Evolutionary conservation across 2,888 invertebrate species (phyloP), one percentile per base, ranked within the genome.

Genomic region (Ectemnius continuus): DNA sequence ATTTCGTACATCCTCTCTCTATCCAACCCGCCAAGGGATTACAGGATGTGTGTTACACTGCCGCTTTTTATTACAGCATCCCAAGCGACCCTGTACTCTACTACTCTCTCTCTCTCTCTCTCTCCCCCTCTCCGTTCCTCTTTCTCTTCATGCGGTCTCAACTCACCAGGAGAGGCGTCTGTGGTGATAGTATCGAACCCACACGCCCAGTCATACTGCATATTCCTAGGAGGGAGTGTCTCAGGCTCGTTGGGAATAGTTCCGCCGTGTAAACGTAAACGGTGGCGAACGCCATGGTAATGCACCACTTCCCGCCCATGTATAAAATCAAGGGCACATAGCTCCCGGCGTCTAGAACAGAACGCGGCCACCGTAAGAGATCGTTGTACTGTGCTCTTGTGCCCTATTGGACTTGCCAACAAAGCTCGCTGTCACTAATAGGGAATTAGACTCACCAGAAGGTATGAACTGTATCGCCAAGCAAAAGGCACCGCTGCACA

Each of bases 261-360:
- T 95, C 95, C 56, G 94, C 93, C 48, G 95, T 94, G 89, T 93
- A 94, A 86, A 95, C 93, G 90, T 95, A 95, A 81, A 94, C 89
- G 18, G 94, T 93, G 86, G 94, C 93, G 89, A 94, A 95, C 26
- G 95, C 93, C 84, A 94, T 93, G 61, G 95, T 93, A 72, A 94
- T 94, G 59, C 93, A 92, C 86, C 94, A 91, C 90, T 95, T 95
- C 65, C 95, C 94, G 84, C 92, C 89, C 84, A 95, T 92, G 90
- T 93, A 95, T 47, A 93, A 91, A 70, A 91, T 86, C 72, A 94
- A 86, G 0, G 92, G 93, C 8, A 91, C 79, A 89, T 92, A 92
- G 63, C 91, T 91, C 77, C 92, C 87, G 0, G 81, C 48, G 86
- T 92, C 88, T 94, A 91, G 68, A 36, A 36, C 36, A 36, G 36